Evolutionary conservation across 2,888 invertebrate species (phyloP), one percentile per base, ranked within the genome.

Genomic region (Rhyacophila evoluta): DNA sequence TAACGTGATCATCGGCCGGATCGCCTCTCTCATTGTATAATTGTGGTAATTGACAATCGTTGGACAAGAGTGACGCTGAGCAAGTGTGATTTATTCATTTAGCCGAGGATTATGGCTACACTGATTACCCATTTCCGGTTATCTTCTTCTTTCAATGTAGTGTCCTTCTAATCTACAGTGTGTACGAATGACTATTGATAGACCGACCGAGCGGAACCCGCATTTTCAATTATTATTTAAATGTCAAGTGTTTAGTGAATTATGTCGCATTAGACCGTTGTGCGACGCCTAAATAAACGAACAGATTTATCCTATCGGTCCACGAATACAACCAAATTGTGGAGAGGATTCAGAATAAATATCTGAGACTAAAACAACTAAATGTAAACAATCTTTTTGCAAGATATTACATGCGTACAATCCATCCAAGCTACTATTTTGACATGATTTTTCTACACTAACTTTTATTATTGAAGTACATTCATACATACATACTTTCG

Each of bases 1-100:
- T 55, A 55, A 55, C 55, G 55, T 19, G 55, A 55, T 55, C 55
- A 55, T 55, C 55, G 55, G 55, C 15, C 55, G 55, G 55, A 55
- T 55, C 55, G 55, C 25, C 19, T 55, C 55, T 15, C 55, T 55
- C 55, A 19, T 55, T 55, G 15, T 55, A 55, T 55, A 55, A 55
- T 55, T 55, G 55, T 19, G 15, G 55, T 55, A 55, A 55, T 55
- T 55, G 55, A 19, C 55, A 55, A 55, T 55, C 55, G 55, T 55
- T 55, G 55, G 55, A 15, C 55, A 19, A 33, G 55, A 15, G 55
- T 55, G 55, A 55, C 55, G 19, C 55, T 15, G 19, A 19, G 68
- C 73, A 71, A 75, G 79, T 79, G 80, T 82, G 78, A 82, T 82
- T 82, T 80, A 82, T 76, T 79, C 82, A 79, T 75, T 81, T 80